phyloP scores from a whole-genome alignment of 2,113 vertebrate species.

The Oenanthe oenanthe region DNA sequence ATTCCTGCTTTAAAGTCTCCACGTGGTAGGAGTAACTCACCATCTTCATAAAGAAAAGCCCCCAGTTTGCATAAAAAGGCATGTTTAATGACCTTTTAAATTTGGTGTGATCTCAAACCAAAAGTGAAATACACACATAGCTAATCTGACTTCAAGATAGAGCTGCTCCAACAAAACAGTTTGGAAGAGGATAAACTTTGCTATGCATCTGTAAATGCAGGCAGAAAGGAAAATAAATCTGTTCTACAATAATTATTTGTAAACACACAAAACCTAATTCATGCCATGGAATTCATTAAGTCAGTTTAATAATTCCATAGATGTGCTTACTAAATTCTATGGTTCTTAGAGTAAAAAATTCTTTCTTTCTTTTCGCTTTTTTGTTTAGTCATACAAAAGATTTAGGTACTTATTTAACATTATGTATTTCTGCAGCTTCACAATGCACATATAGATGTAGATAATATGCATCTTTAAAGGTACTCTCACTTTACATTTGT shows the following conservation, averaged over 20 bases:
- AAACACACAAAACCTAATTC: not conserved
- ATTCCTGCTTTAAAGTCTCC: not conserved
- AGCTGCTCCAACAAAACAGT: not conserved
- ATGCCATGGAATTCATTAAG: not conserved
- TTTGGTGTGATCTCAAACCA: not conserved
- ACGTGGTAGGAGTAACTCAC: rapidly evolving
- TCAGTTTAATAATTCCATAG: not conserved
- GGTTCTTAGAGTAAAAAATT: not conserved
- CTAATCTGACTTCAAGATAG: not conserved
- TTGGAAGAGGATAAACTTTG: not conserved
- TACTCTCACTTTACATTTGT: not conserved
- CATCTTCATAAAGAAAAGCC: not conserved
- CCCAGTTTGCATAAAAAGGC: not conserved
- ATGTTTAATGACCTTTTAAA: not conserved
- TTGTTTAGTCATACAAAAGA: not conserved
- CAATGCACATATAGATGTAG: not conserved
- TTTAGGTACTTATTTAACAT: not conserved
- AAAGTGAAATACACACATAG: not conserved
- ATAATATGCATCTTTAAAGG: not conserved
- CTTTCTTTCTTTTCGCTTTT: not conserved
- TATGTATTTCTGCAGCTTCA: not conserved
- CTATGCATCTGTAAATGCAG: not conserved
- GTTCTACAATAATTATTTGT: not conserved
- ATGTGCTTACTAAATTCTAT: not conserved
- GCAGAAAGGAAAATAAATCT: not conserved